Evolutionary conservation across 1,140 invertebrate genomes (phyloP).

Genomic region (Drosophila teissieri): DNA sequence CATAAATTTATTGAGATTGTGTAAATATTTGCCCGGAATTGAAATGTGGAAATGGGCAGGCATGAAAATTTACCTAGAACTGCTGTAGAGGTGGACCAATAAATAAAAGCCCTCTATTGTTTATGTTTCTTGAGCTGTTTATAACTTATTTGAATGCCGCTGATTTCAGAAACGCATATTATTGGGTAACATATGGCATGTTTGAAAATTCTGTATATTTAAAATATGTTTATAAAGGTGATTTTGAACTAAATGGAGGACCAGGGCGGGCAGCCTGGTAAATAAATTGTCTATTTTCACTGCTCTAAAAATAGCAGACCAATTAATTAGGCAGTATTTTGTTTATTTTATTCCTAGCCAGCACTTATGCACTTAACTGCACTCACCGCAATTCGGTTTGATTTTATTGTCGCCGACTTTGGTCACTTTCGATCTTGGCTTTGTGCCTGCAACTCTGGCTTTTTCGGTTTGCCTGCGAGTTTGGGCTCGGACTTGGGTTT

Average conservation of each 20-base stretch:
- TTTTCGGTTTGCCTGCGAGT: background rate
- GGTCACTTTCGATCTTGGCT: conserved; percentile 71
- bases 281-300: background rate
- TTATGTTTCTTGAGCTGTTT: background rate
- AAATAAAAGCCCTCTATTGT: conserved; percentile 14
- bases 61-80: conserved; percentile 16
- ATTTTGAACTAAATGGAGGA: background rate
- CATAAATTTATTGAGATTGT: conserved; percentile 82
- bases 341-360: conserved; percentile 24
- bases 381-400: conserved; percentile 35
- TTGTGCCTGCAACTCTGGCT: conserved; percentile 13
- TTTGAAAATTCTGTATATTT: too few relatives aligned
- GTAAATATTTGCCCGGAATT: conserved; percentile 78
- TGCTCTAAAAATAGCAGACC: background rate
- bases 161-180: too few relatives aligned
- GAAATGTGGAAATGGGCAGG: conserved; percentile 49
- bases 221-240: background rate
- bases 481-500: conserved; percentile 40
- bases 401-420: conserved; percentile 65
- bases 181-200: too few relatives aligned
- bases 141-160: background rate
- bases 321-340: conserved; percentile 32
- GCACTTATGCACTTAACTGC: conserved; percentile 34
- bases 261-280: background rate
- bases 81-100: conserved; percentile 14